Base-by-base conservation (phyloP, 2,888 invertebrate species). In the Schizaphis graminum region DNA sequence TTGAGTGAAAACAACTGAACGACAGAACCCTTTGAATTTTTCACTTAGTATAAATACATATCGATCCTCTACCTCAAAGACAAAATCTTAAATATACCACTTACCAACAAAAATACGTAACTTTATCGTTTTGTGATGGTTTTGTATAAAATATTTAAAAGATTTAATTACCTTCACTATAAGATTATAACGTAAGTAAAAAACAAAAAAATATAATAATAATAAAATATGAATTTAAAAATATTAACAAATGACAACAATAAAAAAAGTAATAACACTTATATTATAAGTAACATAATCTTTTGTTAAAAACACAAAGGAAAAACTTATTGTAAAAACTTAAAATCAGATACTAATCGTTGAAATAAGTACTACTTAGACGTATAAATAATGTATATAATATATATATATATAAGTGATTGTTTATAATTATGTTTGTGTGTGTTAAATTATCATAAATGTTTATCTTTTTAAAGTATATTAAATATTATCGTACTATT, bases 241-340 rank as follows among this genome's bases (percentile, higher is more conserved):
- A 77, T 35, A 35, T 35, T 35, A 21, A 77, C 77, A 35, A 77
- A 77, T 77, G 5, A 77, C 77, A 35, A 35, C 21, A 35, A 77
- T 77, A 35, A 77, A 77, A 77, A 77, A 35, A 77, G 35, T 77
- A 77, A 77, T 77, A 67, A 67, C 67, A 67, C 67, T 35, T 67
- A 35, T n/a, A 67, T 67, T 67, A 53, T 53, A 77, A 35, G 77
- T 77, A 21, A 35, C 77, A 0, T 53, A 53, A 35, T 77, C 35
- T 77, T 67, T 77, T 35, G 35, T 21, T 21, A 35, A 26, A 77
- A 77, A 77, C 35, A 77, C 21, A 77, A 35, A 21, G 8, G 21
- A 77, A 77, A 35, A 77, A 77, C 35, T 53, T 53, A 53, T 53
- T 77, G 35, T 35, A 77, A 77, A 77, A 77, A 77, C 77, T 35